These are phyloP conservation scores for Micromys minutus DNA, from an alignment of 2,113 vertebrate species.

Conservation along the genomic window DNA sequence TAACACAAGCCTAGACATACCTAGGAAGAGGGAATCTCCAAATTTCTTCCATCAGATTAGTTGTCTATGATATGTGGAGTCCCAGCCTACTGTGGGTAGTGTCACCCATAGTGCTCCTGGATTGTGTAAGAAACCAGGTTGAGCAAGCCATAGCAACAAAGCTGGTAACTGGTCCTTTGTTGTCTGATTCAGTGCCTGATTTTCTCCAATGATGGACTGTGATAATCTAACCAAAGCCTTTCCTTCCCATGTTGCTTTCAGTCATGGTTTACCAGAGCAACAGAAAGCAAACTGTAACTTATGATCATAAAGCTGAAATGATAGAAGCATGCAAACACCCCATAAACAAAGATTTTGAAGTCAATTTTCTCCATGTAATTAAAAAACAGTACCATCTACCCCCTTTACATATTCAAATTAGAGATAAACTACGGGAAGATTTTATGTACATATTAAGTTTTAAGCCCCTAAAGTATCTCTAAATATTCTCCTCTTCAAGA, in stretches of 20 bases:
- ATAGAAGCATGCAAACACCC: background rate
- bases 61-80: background rate
- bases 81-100: background rate
- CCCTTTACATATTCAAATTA: constrained; percentile 20
- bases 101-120: background rate
- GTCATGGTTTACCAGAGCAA: background rate
- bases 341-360: constrained; percentile 38
- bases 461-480: background rate
- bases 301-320: background rate
- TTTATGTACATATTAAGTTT: background rate
- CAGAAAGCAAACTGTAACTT: background rate
- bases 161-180: background rate
- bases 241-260: background rate
- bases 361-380: constrained; percentile 16
- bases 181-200: background rate
- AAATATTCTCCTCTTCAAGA: background rate
- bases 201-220: background rate
- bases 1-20: background rate
- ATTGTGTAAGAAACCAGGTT: background rate
- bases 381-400: background rate
- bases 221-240: background rate
- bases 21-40: background rate
- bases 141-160: background rate
- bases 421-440: background rate
- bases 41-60: background rate